Evolutionary conservation across 2,797 vertebrate genomes (phyloP).

Genomic region (Phyllotis vaccarum): DNA sequence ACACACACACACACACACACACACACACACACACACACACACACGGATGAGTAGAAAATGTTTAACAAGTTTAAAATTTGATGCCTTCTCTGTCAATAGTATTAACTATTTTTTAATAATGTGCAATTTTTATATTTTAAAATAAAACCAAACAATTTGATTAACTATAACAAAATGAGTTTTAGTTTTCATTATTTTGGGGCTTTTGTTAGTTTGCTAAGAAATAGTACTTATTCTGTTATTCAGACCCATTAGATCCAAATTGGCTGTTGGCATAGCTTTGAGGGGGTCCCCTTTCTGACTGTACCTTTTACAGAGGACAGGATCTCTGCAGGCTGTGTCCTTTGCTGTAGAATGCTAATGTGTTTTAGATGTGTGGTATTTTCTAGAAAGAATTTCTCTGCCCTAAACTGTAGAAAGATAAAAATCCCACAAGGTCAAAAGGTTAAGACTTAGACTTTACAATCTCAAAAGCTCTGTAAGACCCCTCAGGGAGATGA

Average conservation of each 20-base stretch:
- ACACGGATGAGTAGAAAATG: background rate
- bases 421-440: background rate
- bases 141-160: background rate
- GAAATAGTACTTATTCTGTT: background rate
- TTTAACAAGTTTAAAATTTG: background rate
- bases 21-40: background rate
- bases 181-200: background rate
- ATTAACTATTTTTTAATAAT: background rate
- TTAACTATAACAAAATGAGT: background rate
- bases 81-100: background rate
- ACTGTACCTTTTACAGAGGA: background rate
- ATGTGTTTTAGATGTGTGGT: background rate
- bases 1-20: background rate
- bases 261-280: background rate
- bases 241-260: background rate
- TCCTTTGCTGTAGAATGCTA: constrained; percentile 6
- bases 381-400: background rate
- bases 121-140: background rate
- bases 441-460: background rate
- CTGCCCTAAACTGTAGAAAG: background rate
- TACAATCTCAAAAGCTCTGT: background rate
- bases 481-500: background rate
- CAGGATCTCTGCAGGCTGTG: background rate
- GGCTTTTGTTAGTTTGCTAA: background rate
- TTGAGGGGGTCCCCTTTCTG: background rate